Conservation (phyloP, 2,888 invertebrate genomes). For the Spilarctia lutea region DNA sequence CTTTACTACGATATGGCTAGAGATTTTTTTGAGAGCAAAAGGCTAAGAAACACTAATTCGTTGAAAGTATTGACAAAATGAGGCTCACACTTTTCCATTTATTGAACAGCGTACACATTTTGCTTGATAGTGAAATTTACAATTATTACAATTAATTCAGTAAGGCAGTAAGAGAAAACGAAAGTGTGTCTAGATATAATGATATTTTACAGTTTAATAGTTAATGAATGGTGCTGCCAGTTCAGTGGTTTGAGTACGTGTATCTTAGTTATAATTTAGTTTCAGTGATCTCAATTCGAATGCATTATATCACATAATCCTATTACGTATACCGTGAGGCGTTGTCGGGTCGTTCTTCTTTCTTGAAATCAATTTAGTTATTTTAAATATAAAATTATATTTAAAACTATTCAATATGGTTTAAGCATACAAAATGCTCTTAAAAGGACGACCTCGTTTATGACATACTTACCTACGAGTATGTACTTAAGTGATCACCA, state of each 20-base stretch:
- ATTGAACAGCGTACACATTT: constrained; percentile 49
- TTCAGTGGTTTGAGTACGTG: constrained; percentile 1
- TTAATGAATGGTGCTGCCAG: constrained; percentile 42
- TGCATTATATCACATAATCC: constrained; percentile 20
- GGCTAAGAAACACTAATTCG: not conserved
- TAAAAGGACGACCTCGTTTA: not conserved
- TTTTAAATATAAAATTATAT: not conserved
- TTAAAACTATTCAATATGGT: not conserved
- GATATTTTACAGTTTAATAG: constrained; percentile 25
- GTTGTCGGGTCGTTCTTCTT: not conserved
- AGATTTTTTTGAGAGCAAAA: constrained; percentile 14
- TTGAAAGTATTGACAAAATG: constrained; percentile 10
- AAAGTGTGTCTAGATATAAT: not conserved
- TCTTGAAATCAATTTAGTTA: not conserved
- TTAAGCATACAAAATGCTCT: no score
- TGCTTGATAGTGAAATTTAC: constrained; percentile 50
- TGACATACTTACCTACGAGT: not conserved
- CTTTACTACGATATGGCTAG: constrained; percentile 19
- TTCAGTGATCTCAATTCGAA: constrained; percentile 55
- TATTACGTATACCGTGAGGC: not conserved
- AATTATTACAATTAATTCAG: constrained; percentile 8
- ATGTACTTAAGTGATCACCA: not conserved
- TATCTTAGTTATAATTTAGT: constrained; percentile 47
- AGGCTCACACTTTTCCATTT: constrained; percentile 21
- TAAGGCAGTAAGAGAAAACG: constrained; percentile 29